Evolutionary conservation across 2,888 invertebrate genomes (phyloP).

Genomic region (Dasypolia templi): DNA sequence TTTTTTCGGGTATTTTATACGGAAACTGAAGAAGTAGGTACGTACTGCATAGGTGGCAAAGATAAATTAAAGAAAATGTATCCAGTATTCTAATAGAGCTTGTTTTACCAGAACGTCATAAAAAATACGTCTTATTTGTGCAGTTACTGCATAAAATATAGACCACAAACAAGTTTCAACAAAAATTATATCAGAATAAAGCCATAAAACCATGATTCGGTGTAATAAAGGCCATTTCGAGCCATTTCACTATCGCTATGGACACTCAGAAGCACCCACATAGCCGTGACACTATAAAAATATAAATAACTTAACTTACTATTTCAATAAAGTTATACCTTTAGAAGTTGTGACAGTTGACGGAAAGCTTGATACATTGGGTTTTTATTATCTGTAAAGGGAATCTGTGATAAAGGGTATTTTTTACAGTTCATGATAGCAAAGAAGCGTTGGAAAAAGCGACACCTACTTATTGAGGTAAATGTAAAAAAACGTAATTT

Average conservation of each 20-base stretch:
- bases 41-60: slow-evolving; percentile 11
- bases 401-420: not conserved
- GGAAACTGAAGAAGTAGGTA: slow-evolving; percentile 1
- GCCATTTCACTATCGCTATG: slow-evolving; percentile 43
- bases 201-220: slow-evolving; percentile 57
- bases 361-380: slow-evolving; percentile 60
- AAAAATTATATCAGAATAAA: slow-evolving; percentile 57
- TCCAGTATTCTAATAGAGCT: slow-evolving; percentile 23
- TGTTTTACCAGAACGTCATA: not conserved
- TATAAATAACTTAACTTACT: slow-evolving; percentile 48
- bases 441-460: slow-evolving; percentile 1
- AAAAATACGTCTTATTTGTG: slow-evolving; percentile 27
- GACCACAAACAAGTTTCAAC: slow-evolving; percentile 35
- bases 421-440: not conserved
- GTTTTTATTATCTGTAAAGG: not conserved
- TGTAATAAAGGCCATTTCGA: slow-evolving; percentile 57
- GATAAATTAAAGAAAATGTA: not conserved
- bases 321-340: slow-evolving; percentile 50
- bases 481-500: not conserved
- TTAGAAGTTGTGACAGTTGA: slow-evolving; percentile 30
- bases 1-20: not conserved
- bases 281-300: slow-evolving; percentile 35
- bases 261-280: slow-evolving; percentile 56
- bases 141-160: slow-evolving; percentile 34
- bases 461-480: not conserved